phyloP scores from a whole-genome alignment of 1,140 invertebrate species.

The Drosophila oshimai region DNA sequence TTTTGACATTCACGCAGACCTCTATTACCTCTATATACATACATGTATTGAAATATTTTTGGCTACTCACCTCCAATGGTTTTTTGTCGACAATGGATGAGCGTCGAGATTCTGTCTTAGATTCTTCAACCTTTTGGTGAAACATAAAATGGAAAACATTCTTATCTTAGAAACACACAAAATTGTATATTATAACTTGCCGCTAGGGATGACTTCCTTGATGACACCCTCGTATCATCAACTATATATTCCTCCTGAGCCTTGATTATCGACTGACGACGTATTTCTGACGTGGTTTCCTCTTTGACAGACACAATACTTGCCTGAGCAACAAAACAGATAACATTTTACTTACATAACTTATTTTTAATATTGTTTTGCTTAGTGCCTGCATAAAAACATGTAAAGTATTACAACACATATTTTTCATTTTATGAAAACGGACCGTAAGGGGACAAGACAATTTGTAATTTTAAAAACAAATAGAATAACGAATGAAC shows the following conservation, averaged over 20 bases:
- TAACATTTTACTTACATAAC: not conserved
- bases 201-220: constrained; percentile 61
- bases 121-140: constrained; percentile 83
- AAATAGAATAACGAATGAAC: too few species aligned
- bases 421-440: too few species aligned
- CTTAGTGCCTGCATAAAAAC: too few species aligned
- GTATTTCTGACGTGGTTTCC: constrained; percentile 47
- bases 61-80: constrained; percentile 84
- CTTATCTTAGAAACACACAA: not conserved
- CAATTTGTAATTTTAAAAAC: too few species aligned
- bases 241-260: constrained; percentile 65
- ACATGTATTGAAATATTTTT: not conserved
- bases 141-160: not conserved
- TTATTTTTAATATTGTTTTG: too few species aligned
- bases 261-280: constrained; percentile 60
- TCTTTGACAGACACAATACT: constrained; percentile 68
- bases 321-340: constrained; percentile 39
- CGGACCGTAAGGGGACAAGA: too few species aligned
- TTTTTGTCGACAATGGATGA: constrained; percentile 86
- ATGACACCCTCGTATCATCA: constrained; percentile 78
- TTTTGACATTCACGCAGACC: too few species aligned
- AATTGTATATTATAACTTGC: constrained; percentile 43
- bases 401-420: too few species aligned
- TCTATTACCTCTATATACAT: too few species aligned
- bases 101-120: constrained; percentile 85